Evolutionary conservation across 2,113 vertebrate species (phyloP).

Genomic region (Morphnarchus princeps): DNA sequence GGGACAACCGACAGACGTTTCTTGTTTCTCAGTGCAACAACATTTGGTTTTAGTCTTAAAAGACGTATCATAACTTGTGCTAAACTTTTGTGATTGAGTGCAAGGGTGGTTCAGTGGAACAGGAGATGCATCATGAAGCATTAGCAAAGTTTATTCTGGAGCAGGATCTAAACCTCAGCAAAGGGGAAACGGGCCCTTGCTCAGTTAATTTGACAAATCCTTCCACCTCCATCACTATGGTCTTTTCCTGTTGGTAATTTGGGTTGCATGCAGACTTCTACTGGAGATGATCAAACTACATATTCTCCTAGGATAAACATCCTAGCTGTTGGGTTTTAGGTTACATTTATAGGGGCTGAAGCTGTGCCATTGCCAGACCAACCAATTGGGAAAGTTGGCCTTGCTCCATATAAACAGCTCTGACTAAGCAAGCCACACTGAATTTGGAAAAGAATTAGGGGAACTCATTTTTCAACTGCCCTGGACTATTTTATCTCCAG

Average conservation of each 20-base stretch:
- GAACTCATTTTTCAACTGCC: slow-evolving; percentile 17
- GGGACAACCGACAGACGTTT: background rate
- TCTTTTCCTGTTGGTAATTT: background rate
- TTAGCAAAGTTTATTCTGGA: background rate
- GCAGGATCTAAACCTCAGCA: background rate
- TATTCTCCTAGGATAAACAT: background rate
- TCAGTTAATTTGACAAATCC: background rate
- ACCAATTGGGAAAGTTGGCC: background rate
- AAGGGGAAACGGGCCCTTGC: background rate
- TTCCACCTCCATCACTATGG: background rate
- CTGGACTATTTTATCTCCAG: background rate
- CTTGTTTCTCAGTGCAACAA: background rate
- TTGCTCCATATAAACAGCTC: slow-evolving; percentile 27
- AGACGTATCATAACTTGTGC: background rate
- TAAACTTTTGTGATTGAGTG: background rate
- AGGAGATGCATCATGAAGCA: background rate
- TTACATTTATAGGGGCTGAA: background rate
- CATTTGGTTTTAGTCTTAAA: background rate
- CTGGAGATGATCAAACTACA: background rate
- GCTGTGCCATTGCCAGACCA: background rate
- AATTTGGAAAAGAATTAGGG: slow-evolving; percentile 45
- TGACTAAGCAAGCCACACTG: background rate
- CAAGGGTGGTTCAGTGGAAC: background rate
- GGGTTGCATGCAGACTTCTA: background rate
- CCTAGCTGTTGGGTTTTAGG: background rate